Evolutionary conservation across 2,113 vertebrate genomes (phyloP).

Genomic region (Siphamia tubifer): DNA sequence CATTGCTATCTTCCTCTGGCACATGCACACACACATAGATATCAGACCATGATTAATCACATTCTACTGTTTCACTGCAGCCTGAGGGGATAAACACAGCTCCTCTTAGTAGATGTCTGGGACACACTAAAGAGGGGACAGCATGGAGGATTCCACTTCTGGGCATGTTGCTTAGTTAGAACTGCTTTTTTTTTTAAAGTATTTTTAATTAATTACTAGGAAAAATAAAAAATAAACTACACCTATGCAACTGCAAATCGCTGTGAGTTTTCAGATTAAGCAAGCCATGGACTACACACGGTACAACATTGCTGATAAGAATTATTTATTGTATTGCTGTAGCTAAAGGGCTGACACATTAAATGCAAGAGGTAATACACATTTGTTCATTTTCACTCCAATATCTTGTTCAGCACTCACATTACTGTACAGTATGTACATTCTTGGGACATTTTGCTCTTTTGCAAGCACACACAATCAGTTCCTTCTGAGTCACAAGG

Average conservation of each 20-base stretch:
- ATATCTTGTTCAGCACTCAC: not conserved
- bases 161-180: conserved; percentile 3
- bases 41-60: conserved; percentile 38
- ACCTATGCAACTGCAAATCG: not conserved
- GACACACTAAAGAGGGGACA: not conserved
- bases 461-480: too few species aligned
- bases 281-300: not conserved
- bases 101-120: conserved; percentile 17
- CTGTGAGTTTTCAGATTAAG: conserved; percentile 3
- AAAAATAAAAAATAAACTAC: not conserved
- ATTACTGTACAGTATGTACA: too few species aligned
- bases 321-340: conserved; percentile 31
- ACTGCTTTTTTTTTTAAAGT: too few species aligned
- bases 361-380: not conserved
- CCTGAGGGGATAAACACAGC: not conserved
- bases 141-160: not conserved
- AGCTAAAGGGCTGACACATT: conserved; percentile 6
- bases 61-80: not conserved
- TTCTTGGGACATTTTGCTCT: not conserved
- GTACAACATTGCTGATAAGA: conserved; percentile 12
- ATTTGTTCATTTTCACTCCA: not conserved
- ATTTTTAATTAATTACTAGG: not conserved
- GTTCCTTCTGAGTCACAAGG: not conserved
- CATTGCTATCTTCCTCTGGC: not conserved
- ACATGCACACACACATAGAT: conserved; percentile 1